phyloP scores from a whole-genome alignment of 2,113 vertebrate species.

The Saccopteryx bilineata region DNA sequence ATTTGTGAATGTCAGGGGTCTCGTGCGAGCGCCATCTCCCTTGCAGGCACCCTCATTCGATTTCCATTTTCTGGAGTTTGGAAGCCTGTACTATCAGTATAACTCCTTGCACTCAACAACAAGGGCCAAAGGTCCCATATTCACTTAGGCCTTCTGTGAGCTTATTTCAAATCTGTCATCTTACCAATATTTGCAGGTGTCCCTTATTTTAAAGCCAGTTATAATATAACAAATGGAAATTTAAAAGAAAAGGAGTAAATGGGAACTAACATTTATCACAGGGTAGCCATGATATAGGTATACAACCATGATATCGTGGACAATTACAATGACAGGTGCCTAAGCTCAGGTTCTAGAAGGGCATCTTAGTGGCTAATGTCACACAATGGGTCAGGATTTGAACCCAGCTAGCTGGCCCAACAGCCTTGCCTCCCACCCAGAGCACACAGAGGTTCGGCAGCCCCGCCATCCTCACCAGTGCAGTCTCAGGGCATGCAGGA shows the following conservation, averaged over 20 bases:
- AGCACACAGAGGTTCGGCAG: fast-evolving
- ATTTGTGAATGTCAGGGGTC: background rate
- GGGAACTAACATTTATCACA: background rate
- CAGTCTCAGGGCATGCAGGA: constrained; percentile 92
- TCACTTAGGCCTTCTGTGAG: fast-evolving
- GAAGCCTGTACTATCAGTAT: background rate
- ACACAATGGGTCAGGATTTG: background rate
- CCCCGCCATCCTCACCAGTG: constrained; percentile 88
- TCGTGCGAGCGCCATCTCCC: background rate
- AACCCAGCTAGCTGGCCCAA: background rate
- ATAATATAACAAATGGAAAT: background rate
- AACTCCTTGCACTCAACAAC: background rate
- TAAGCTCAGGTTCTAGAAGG: background rate
- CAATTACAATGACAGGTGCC: too few species aligned
- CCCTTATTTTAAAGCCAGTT: background rate
- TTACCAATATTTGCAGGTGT: background rate
- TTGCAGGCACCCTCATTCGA: fast-evolving
- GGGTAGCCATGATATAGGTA: background rate
- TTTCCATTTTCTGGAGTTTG: background rate
- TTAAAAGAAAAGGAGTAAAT: background rate
- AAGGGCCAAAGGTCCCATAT: background rate
- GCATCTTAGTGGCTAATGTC: fast-evolving
- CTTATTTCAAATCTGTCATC: background rate
- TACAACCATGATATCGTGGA: background rate
- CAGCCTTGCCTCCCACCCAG: background rate